Percentiles rank a stretch among this genome's conserved stretches.
These are phyloP conservation scores for Platysternon megacephalum DNA, from an alignment of 2,113 vertebrate species.

Conservation along the genomic window DNA sequence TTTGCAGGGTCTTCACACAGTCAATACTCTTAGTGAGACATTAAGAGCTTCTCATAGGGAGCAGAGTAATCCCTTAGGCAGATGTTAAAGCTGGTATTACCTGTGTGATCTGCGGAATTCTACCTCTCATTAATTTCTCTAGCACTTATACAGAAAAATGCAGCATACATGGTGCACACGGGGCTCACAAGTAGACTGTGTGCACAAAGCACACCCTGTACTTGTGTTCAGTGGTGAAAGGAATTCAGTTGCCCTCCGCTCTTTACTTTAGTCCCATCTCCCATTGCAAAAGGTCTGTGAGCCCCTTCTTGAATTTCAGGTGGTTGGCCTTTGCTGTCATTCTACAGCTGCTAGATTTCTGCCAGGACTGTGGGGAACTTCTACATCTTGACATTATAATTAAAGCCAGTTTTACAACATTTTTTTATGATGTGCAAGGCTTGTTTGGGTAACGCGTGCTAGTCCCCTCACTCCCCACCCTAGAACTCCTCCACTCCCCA, in stretches of 20 bases:
- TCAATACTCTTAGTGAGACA: not conserved
- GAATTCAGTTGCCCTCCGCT: not conserved
- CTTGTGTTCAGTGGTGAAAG: not conserved
- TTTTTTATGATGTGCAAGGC: not conserved
- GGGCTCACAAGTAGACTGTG: not conserved
- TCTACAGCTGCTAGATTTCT: not conserved
- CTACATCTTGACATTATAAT: constrained; percentile 40
- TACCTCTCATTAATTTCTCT: not conserved
- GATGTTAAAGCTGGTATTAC: not conserved
- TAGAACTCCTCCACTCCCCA: not conserved
- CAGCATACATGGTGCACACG: not conserved
- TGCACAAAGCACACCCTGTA: not conserved
- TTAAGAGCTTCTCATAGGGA: not conserved
- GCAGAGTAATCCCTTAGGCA: not conserved
- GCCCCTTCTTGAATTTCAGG: not conserved
- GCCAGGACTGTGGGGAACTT: constrained; percentile 21
- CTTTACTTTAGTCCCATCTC: constrained; percentile 23
- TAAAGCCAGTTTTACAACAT: constrained; percentile 9
- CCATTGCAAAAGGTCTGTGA: not conserved
- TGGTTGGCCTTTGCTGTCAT: not conserved
- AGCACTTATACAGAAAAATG: not conserved
- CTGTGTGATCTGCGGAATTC: not conserved
- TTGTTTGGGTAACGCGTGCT: not conserved
- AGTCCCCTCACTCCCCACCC: not conserved
- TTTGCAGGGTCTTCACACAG: not conserved